These are phyloP conservation scores for Podiceps cristatus DNA, from an alignment of 2,113 vertebrate genomes.

Conservation along the genomic window DNA sequence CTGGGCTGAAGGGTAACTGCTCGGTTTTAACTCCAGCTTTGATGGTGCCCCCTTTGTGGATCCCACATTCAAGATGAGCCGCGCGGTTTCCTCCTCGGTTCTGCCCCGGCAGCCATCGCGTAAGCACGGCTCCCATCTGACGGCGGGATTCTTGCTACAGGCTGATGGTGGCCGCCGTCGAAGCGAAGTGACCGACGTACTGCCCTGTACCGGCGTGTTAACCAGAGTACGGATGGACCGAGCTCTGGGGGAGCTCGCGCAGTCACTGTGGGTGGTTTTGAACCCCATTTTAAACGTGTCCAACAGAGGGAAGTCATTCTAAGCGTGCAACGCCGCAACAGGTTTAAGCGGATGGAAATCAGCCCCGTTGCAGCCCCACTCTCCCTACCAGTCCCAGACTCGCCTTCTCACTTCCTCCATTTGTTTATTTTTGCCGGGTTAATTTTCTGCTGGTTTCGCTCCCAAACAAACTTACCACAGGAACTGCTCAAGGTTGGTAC, in stretches of 20 bases:
- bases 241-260: neutral
- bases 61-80: neutral
- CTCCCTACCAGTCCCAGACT: neutral
- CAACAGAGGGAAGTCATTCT: neutral
- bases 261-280: neutral
- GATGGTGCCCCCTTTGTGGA: neutral
- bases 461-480: neutral
- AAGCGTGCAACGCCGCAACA: neutral
- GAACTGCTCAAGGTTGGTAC: neutral
- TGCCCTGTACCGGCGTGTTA: neutral
- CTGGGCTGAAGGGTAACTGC: neutral
- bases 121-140: neutral
- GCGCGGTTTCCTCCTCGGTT: neutral
- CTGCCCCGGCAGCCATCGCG: accelerated
- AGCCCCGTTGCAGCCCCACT: neutral
- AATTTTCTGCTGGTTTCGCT: slow-evolving; percentile 10
- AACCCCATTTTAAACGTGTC: neutral
- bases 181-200: neutral
- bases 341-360: neutral
- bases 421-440: neutral
- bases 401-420: neutral
- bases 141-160: neutral
- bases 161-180: neutral
- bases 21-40: neutral
- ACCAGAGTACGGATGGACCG: accelerated